Percentiles rank a stretch among this genome's conserved stretches.
Evolutionary conservation across 1,140 invertebrate species (phyloP).

Genomic region (Nylanderia fulva): DNA sequence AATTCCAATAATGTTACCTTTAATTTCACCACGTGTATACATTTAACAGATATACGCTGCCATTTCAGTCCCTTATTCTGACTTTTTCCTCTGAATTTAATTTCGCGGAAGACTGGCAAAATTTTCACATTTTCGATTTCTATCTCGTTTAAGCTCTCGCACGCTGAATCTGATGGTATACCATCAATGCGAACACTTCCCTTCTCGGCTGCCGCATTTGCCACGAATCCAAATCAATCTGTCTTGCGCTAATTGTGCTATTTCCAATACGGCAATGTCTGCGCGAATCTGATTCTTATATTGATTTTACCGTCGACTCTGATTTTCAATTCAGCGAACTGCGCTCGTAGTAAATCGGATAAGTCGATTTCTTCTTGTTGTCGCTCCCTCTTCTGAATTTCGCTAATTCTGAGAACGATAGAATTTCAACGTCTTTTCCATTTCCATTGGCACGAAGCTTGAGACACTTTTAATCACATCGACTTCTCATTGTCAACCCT

Average conservation of each 20-base stretch:
- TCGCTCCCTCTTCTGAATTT: not conserved
- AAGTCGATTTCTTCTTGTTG: slow-evolving; percentile 15
- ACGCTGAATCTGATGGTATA: slow-evolving; percentile 39
- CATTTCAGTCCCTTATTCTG: not conserved
- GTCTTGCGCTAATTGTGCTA: slow-evolving; percentile 33
- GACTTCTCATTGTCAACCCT: slow-evolving; percentile 4
- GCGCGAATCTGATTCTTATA: slow-evolving; percentile 31
- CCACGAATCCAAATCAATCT: slow-evolving; percentile 38
- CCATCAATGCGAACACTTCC: slow-evolving; percentile 23
- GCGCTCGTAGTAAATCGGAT: slow-evolving; percentile 12
- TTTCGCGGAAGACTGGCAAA: slow-evolving; percentile 13
- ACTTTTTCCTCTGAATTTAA: not conserved
- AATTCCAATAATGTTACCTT: not conserved
- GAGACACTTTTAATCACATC: slow-evolving; percentile 17
- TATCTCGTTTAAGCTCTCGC: not conserved
- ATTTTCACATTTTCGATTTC: slow-evolving; percentile 30
- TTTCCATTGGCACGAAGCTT: not conserved
- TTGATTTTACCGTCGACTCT: slow-evolving; percentile 18
- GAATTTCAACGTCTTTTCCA: slow-evolving; percentile 29
- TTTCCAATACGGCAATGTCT: not conserved
- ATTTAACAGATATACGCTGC: not conserved
- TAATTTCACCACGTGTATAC: not conserved
- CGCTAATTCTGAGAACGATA: slow-evolving; percentile 1
- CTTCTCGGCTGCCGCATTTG: not conserved
- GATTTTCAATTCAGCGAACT: slow-evolving; percentile 6